Conservation (phyloP, 2,888 invertebrate genomes). For the Leucoptera coffeella region DNA sequence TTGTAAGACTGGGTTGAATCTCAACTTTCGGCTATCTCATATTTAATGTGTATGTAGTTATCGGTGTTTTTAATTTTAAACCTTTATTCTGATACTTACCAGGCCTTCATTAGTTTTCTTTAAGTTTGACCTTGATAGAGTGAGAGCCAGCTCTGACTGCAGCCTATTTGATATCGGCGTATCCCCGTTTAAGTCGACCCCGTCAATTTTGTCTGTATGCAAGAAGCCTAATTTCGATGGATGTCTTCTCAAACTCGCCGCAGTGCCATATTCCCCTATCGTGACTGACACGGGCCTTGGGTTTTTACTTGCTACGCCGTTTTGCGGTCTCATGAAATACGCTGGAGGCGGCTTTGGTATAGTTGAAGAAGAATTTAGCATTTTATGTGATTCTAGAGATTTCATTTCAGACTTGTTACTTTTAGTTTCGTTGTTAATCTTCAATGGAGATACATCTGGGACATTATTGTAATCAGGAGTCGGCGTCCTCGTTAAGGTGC, state of each 20-base stretch:
- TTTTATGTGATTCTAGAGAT: slow-evolving; percentile 67
- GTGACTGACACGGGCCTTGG: slow-evolving; percentile 61
- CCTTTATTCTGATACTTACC: no score
- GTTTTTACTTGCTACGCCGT: slow-evolving; percentile 49
- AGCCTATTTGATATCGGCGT: slow-evolving; percentile 59
- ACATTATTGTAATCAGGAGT: slow-evolving; percentile 34
- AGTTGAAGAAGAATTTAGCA: slow-evolving; percentile 57
- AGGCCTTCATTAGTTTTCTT: slow-evolving; percentile 64
- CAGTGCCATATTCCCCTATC: slow-evolving; percentile 62
- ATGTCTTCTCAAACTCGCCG: slow-evolving; percentile 47
- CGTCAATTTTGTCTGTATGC: slow-evolving; percentile 31
- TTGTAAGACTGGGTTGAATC: no score
- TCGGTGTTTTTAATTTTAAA: no score
- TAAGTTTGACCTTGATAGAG: slow-evolving; percentile 70
- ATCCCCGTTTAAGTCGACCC: slow-evolving; percentile 27
- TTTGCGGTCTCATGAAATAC: slow-evolving; percentile 58
- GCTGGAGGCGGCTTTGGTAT: slow-evolving; percentile 63
- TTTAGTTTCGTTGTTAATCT: slow-evolving; percentile 17
- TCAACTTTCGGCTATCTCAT: no score
- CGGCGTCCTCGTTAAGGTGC: slow-evolving; percentile 24
- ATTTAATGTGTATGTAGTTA: no score
- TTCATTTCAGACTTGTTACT: slow-evolving; percentile 66
- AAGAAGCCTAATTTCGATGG: slow-evolving; percentile 71
- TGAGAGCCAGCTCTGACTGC: slow-evolving; percentile 68
- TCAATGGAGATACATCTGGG: slow-evolving; percentile 13